These are phyloP conservation scores for human DNA, from an alignment of 2,113 vertebrate species.

Conservation along the genomic window GRCh38 chr4:110949001-110949500, in stretches of 20 bases:
- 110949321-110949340: not conserved
- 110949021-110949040: not conserved
- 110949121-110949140: not conserved
- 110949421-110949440: not conserved
- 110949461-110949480: slow-evolving; percentile 19
- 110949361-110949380: not conserved
- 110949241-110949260: not conserved
- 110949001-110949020: not conserved
- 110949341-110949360: not conserved
- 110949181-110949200: not conserved
- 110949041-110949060: slow-evolving; percentile 12
- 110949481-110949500: not conserved
- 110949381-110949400: not conserved
- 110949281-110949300: not conserved
- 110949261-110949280: not conserved
- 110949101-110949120: not conserved
- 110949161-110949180: not conserved
- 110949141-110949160: not conserved
- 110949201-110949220: not conserved
- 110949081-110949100: not conserved
- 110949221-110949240: not conserved
- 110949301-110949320: not conserved
- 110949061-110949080: not conserved
- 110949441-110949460: not conserved
- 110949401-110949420: not conserved